These are phyloP conservation scores for Eulemur rubriventer DNA, from an alignment of 2,797 vertebrate genomes.

Conservation along the genomic window DNA sequence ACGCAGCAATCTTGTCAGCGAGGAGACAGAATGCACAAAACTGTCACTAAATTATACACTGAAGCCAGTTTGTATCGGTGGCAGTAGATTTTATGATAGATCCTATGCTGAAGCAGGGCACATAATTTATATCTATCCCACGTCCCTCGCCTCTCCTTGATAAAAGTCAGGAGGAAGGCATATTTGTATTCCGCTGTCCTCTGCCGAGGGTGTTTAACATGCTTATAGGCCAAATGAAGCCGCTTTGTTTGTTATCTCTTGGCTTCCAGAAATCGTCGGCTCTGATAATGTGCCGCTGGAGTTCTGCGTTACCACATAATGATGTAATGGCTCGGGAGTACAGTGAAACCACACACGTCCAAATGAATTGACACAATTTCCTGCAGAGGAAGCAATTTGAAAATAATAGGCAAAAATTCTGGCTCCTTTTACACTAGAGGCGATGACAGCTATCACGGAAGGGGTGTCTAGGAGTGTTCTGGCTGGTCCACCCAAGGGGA, in stretches of 20 bases:
- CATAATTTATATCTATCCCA: constrained; percentile 77
- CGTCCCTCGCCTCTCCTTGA: constrained; percentile 53
- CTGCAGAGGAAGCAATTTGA: constrained; percentile 67
- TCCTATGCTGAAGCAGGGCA: constrained; percentile 46
- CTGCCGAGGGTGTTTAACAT: constrained; percentile 75
- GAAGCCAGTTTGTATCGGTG: constrained; percentile 69
- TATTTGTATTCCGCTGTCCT: constrained; percentile 79
- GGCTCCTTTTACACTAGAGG: constrained; percentile 33
- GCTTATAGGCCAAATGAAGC: constrained; percentile 77
- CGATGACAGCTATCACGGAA: constrained; percentile 31
- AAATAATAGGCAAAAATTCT: constrained; percentile 68
- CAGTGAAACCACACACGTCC: constrained; percentile 49
- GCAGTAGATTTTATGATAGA: constrained; percentile 77
- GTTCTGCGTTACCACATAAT: constrained; percentile 65
- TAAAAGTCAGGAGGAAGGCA: constrained; percentile 70
- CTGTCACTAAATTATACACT: constrained; percentile 48
- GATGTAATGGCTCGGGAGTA: constrained; percentile 65
- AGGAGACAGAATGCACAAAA: constrained; percentile 63
- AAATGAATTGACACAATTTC: constrained; percentile 74
- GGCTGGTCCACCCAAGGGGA: neutral
- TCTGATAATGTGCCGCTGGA: constrained; percentile 52
- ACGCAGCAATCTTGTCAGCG: constrained; percentile 59
- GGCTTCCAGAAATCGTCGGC: constrained; percentile 66
- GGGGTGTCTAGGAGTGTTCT: neutral
- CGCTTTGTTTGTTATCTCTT: constrained; percentile 77